Conservation (phyloP, 1,140 invertebrate genomes). For the Drosophila navojoa region DNA sequence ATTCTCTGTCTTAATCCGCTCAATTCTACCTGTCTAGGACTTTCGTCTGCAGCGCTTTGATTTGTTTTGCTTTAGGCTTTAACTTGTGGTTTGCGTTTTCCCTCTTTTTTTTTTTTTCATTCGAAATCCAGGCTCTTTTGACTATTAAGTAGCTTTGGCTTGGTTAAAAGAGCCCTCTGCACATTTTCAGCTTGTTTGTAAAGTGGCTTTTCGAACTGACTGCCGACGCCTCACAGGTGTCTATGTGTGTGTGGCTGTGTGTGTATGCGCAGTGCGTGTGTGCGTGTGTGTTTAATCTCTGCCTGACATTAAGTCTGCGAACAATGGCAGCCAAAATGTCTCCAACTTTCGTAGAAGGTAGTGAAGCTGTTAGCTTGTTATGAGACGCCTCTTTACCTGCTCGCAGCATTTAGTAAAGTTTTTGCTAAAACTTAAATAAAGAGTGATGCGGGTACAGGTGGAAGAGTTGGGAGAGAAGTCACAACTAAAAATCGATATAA, state of each 20-base stretch:
- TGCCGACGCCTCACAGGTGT: conserved; percentile 4
- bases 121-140: conserved; percentile 6
- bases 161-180: conserved; percentile 40
- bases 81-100: neutral
- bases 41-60: neutral
- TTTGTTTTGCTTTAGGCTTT: neutral
- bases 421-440: conserved; percentile 23
- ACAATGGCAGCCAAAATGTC: conserved; percentile 47
- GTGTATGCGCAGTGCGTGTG: conserved; percentile 26
- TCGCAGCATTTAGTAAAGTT: conserved; percentile 44
- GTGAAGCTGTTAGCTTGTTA: conserved; percentile 19
- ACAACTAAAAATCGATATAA: conserved; percentile 41
- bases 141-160: conserved; percentile 43
- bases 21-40: neutral
- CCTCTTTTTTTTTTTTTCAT: neutral
- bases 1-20: neutral
- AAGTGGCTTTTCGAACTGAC: conserved; percentile 67
- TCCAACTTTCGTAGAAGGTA: conserved; percentile 17
- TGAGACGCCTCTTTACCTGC: conserved; percentile 23
- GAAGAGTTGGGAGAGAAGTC: neutral
- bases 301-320: conserved; percentile 61
- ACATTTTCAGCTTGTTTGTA: conserved; percentile 64
- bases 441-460: too few relatives aligned
- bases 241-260: conserved; percentile 6
- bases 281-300: conserved; percentile 49